Evolutionary conservation across 35 echinoderm and acorn worm genomes (phyloP).

Genomic region (Eucidaris tribuloides): DNA sequence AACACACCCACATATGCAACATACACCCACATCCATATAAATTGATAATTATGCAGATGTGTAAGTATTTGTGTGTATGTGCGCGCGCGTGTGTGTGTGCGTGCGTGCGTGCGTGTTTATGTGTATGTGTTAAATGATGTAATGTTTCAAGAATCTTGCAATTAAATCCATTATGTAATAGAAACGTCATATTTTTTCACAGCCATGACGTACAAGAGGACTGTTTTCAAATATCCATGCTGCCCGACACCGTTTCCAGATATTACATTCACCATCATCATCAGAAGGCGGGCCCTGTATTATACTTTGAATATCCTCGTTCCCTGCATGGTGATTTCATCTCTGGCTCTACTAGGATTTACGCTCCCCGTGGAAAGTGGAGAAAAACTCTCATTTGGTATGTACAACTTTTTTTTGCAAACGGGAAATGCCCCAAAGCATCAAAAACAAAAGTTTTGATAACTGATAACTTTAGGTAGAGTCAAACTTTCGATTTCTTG

Average conservation of each 20-base stretch:
- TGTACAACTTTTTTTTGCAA: no score
- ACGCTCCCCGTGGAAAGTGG: constrained; percentile 85
- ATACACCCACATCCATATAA: no score
- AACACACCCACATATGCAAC: no score
- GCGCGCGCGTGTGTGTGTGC: neutral
- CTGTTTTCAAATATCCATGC: constrained; percentile 47
- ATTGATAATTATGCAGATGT: no score
- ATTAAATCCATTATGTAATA: neutral
- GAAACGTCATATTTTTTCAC: neutral
- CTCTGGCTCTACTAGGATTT: constrained; percentile 84
- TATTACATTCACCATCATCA: constrained; percentile 56
- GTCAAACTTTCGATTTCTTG: no score
- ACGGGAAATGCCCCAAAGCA: no score
- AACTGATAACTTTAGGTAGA: no score
- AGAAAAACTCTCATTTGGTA: constrained; percentile 96
- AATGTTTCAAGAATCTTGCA: neutral
- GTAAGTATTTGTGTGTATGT: neutral
- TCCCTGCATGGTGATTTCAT: constrained; percentile 75
- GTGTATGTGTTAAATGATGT: no score
- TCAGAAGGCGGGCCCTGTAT: constrained; percentile 75
- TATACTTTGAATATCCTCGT: constrained; percentile 85
- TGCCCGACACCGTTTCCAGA: constrained; percentile 44
- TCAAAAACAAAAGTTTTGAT: no score
- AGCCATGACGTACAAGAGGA: constrained; percentile 59
- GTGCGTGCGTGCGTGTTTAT: neutral